Evolutionary conservation across 2,888 invertebrate species (phyloP).

Genomic region (Tupiocoris notatus): DNA sequence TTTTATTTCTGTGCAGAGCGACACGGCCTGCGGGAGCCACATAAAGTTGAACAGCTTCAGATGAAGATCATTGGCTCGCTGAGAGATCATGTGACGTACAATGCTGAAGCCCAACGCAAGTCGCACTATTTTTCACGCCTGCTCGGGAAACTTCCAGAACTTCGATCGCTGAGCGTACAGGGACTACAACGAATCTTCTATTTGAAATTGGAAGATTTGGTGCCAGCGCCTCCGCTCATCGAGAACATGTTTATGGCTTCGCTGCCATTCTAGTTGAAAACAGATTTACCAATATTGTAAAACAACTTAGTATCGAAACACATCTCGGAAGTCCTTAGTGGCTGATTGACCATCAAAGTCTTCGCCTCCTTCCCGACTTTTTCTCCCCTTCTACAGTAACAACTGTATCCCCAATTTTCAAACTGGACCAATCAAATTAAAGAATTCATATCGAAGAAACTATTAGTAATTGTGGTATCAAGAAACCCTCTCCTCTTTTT

Average conservation of each 20-base stretch:
- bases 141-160: conserved; percentile 86
- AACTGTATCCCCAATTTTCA: no score
- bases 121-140: conserved; percentile 92
- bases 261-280: conserved; percentile 78
- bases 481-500: no score
- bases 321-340: background rate
- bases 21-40: conserved; percentile 87
- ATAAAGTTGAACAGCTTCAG: conserved; percentile 90
- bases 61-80: conserved; percentile 95
- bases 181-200: conserved; percentile 93
- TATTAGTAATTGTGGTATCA: no score
- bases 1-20: conserved; percentile 76
- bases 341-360: conserved; percentile 8
- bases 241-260: conserved; percentile 95
- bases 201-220: conserved; percentile 86
- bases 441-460: no score
- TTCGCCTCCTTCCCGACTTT: conserved; percentile 4
- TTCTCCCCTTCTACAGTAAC: no score
- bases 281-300: background rate
- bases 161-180: conserved; percentile 88
- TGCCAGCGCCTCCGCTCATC: conserved; percentile 87
- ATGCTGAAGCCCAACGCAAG: conserved; percentile 82
- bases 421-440: no score
- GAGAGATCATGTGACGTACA: conserved; percentile 93
- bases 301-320: background rate